Evolutionary conservation across 2,888 invertebrate species (phyloP).

Genomic region (Volucella bombylans): DNA sequence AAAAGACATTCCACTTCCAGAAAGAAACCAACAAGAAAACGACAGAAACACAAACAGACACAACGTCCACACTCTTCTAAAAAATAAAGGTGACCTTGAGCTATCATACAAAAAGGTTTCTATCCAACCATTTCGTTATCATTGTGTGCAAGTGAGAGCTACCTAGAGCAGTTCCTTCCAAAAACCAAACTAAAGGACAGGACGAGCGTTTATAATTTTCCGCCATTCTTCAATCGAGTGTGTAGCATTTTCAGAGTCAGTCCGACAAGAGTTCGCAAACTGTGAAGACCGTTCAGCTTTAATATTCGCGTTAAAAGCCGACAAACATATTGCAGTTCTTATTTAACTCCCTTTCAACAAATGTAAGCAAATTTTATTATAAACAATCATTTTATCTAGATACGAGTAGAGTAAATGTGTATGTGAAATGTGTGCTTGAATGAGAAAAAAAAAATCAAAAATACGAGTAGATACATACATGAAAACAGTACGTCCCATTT

Average conservation of each 20-base stretch:
- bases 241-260: slow-evolving; percentile 74
- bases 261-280: slow-evolving; percentile 78
- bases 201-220: slow-evolving; percentile 38
- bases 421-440: neutral
- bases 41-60: slow-evolving; percentile 23
- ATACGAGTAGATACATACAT: neutral
- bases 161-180: slow-evolving; percentile 63
- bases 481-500: too few species aligned
- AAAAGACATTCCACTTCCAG: slow-evolving; percentile 58
- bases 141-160: slow-evolving; percentile 59
- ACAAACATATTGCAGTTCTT: slow-evolving; percentile 35
- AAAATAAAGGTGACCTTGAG: slow-evolving; percentile 71
- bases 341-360: slow-evolving; percentile 19
- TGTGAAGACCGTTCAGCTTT: slow-evolving; percentile 49
- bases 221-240: slow-evolving; percentile 47
- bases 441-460: neutral
- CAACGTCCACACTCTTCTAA: slow-evolving; percentile 43
- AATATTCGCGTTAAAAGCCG: slow-evolving; percentile 30
- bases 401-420: neutral
- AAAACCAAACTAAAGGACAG: slow-evolving; percentile 40
- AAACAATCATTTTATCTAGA: slow-evolving; percentile 10
- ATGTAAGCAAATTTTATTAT: slow-evolving; percentile 48
- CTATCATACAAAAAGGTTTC: slow-evolving; percentile 64
- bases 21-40: slow-evolving; percentile 34
- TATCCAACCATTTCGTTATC: slow-evolving; percentile 58